Conservation (phyloP, 1,140 invertebrate species). For the Lysiphlebus fabarum region DNA sequence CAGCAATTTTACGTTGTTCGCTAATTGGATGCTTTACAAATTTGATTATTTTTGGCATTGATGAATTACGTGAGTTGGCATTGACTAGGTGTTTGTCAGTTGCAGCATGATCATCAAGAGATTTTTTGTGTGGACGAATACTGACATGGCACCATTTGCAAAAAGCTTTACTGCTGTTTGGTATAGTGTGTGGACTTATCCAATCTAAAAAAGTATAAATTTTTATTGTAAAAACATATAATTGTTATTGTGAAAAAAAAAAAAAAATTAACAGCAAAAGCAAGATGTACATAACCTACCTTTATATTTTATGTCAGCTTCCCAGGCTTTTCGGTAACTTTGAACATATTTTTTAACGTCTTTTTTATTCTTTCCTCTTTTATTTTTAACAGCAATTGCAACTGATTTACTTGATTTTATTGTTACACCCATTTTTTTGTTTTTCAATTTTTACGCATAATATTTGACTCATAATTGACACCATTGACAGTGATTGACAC, state of each 20-base stretch:
- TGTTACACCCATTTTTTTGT: no score
- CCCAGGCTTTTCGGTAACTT: no score
- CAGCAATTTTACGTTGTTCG: constrained; percentile 9
- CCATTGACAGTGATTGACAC: no score
- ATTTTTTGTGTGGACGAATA: constrained; percentile 4
- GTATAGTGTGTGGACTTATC: constrained; percentile 9
- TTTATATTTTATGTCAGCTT: no score
- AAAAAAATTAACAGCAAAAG: neutral
- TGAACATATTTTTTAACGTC: no score
- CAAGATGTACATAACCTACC: neutral
- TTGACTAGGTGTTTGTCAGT: constrained; percentile 19
- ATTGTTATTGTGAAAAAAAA: neutral
- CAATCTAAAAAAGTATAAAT: constrained; percentile 12
- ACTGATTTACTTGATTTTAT: no score
- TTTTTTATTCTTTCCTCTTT: no score
- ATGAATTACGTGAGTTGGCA: neutral
- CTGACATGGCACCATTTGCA: constrained; percentile 1
- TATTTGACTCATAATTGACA: no score
- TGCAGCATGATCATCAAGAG: constrained; percentile 12
- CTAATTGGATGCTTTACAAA: no score
- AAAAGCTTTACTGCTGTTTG: constrained; percentile 9
- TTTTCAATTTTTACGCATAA: no score
- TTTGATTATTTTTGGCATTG: no score
- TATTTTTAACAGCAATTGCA: no score
- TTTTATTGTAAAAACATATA: neutral